Conservation (phyloP, 2,113 vertebrate species). For the Dascyllus trimaculatus region DNA sequence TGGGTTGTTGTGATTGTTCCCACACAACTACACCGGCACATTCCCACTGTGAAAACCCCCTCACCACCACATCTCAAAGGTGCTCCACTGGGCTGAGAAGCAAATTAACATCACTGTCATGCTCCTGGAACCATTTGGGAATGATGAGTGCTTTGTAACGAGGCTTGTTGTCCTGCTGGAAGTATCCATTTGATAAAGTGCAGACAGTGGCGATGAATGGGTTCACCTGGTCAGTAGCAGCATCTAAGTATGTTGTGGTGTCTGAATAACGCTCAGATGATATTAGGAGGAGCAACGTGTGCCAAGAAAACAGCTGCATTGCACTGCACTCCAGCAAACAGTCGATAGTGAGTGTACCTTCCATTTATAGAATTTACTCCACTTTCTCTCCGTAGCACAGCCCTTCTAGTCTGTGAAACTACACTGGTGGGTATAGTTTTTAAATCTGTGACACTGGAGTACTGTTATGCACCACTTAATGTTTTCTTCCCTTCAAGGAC, state of each 20-base stretch:
- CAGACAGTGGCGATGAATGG: constrained; percentile 36
- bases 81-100: constrained; percentile 36
- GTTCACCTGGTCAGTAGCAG: constrained; percentile 51
- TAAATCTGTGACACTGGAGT: background rate
- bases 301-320: constrained; percentile 19
- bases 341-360: background rate
- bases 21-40: background rate
- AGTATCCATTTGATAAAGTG: constrained; percentile 45
- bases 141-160: constrained; percentile 58
- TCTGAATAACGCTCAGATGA: constrained; percentile 13
- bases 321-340: background rate
- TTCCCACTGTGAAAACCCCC: constrained; percentile 39
- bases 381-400: background rate
- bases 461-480: background rate
- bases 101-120: constrained; percentile 68
- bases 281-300: constrained; percentile 12
- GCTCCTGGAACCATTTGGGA: constrained; percentile 49
- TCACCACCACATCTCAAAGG: constrained; percentile 43
- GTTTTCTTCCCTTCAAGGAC: background rate
- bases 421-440: background rate
- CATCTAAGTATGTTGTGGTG: constrained; percentile 26
- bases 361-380: background rate
- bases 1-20: constrained; percentile 3
- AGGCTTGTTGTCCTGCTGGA: constrained; percentile 51
- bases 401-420: background rate